Conservation (phyloP, 2,113 vertebrate species). For the Eulacestoma nigropectus region DNA sequence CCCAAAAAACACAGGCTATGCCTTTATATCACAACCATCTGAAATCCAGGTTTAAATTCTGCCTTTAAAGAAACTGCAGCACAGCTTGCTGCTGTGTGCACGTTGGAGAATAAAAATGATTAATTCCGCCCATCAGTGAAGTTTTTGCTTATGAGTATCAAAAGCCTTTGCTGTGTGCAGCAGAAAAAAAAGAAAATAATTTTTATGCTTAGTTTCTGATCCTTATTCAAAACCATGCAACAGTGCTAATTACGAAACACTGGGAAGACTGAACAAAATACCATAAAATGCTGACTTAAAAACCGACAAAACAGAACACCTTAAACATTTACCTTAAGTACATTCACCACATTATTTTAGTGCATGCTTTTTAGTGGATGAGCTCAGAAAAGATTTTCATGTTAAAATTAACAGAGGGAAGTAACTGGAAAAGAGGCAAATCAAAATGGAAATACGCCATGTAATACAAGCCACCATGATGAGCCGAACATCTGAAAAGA, state of each 20-base stretch:
- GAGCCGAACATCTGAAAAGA: not conserved
- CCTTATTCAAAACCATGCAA: conserved; percentile 29
- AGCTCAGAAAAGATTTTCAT: not conserved
- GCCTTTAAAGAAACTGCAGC: conserved; percentile 40
- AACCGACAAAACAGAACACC: not conserved
- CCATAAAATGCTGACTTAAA: not conserved
- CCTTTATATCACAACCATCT: not conserved
- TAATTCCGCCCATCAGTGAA: conserved; percentile 30
- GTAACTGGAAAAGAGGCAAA: not conserved
- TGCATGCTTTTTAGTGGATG: not conserved
- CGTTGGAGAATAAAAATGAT: conserved; percentile 28
- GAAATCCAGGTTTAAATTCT: conserved; percentile 51
- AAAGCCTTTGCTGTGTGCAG: conserved; percentile 22
- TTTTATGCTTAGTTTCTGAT: conserved; percentile 44
- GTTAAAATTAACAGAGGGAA: conserved; percentile 5
- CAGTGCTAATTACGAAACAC: conserved; percentile 10
- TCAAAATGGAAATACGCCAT: not conserved
- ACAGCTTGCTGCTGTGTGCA: conserved; percentile 21
- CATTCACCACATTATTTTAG: not conserved
- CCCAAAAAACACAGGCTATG: not conserved
- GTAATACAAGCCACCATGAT: not conserved
- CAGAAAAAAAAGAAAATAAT: not conserved
- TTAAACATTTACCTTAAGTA: not conserved
- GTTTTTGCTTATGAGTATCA: not conserved
- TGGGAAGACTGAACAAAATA: not conserved